Evolutionary conservation across 2,888 invertebrate species (phyloP), one percentile per base, ranked within the genome.

Genomic region (Brachynemurus nebulosus): DNA sequence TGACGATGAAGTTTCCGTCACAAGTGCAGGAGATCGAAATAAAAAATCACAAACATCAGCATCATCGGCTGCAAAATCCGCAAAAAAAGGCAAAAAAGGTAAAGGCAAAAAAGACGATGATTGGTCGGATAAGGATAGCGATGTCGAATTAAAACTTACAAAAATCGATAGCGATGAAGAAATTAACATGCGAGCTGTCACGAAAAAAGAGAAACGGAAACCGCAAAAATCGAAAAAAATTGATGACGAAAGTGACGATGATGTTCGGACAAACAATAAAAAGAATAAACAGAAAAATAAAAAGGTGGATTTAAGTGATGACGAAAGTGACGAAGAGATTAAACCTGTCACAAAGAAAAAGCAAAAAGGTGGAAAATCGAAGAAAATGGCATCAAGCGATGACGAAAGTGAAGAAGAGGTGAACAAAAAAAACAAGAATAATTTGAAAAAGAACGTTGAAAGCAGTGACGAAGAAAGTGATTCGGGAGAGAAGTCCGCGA

Each of bases 81-180:
- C 49, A 40, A 53, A 50, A 52, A 38, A 43, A 18, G 50, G 30
- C 17, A 37, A 37, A 19, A 50, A 52, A 46, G 47, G 36, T 40
- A 52, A 53, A 49, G 49, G 45, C 23, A 53, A 52, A 45, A 51
- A 53, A 40, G 51, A 50, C 41, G 53, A 50, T 37, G 51, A 51
- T 36, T 53, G 51, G 51, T 49, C 42, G 40, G 54, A 53, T 48
- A 56, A 58, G 44, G 61, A 62, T 12, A 35, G 36, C 11, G 35
- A 46, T 42, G 47, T 52, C 12, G 48, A 46, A 33, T 46, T 4
- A 47, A 53, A 42, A 55, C 42, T 40, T 23, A 16, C 27, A 9
- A 42, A 47, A n/a, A 45, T 50, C 18, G 47, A 47, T 25, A 50
- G 51, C 7, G 54, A 38, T 30, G 45, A 45, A 30, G 45, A 54